A percentile compares a stretch with the other conserved stretches of the same genome.
phyloP scores from a whole-genome alignment of 2,797 vertebrate genomes.

The Hozukius guyotensis region DNA sequence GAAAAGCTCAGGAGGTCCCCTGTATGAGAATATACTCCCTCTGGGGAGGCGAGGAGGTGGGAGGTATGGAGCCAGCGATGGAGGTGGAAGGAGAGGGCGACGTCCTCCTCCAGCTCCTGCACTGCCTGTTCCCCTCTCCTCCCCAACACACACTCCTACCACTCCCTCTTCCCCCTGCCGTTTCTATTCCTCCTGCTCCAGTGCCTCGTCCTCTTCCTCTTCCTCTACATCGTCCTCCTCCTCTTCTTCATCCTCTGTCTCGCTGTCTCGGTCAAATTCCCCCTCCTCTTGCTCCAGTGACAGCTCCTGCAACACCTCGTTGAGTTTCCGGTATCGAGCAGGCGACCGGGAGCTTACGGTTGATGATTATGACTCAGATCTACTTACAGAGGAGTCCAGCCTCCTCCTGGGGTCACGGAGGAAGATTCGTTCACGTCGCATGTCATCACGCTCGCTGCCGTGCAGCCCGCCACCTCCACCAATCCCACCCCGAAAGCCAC shows the following conservation, averaged over 20 bases:
- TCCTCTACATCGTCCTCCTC: conserved; percentile 80
- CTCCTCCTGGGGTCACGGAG: conserved; percentile 80
- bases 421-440: conserved; percentile 78
- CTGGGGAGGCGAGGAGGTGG: conserved; percentile 83
- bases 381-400: conserved; percentile 86
- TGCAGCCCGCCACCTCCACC: conserved; percentile 85
- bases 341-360: conserved; percentile 69
- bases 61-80: conserved; percentile 77
- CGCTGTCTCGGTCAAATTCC: conserved; percentile 82
- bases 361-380: conserved; percentile 82
- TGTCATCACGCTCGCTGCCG: conserved; percentile 83
- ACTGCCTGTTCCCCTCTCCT: conserved; percentile 78
- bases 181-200: conserved; percentile 80
- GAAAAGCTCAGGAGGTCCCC: conserved; percentile 85
- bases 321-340: conserved; percentile 82
- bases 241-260: conserved; percentile 81
- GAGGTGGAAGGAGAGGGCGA: conserved; percentile 74
- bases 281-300: conserved; percentile 79
- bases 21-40: conserved; percentile 87
- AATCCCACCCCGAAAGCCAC: conserved; percentile 82
- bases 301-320: conserved; percentile 81
- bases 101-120: conserved; percentile 79
- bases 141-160: conserved; percentile 82
- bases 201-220: conserved; percentile 77
- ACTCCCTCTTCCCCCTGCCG: conserved; percentile 80